Conservation (phyloP, 2,888 invertebrate species). For the Punctoribates punctum region DNA sequence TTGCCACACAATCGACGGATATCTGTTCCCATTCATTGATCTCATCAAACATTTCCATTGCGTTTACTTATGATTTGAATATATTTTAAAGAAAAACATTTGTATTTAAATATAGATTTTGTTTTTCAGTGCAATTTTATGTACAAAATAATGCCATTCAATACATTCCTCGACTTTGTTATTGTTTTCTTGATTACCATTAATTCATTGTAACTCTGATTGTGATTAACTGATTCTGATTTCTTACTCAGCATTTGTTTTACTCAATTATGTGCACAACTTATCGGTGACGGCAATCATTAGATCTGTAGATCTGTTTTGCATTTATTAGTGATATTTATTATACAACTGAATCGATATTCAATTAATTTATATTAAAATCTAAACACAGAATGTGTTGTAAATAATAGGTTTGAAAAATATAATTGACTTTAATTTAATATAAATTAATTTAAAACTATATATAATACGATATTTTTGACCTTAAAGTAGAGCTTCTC, state of each 20-base stretch:
- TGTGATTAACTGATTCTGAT: neutral
- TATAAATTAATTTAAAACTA: no score
- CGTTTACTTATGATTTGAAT: neutral
- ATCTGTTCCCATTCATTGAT: constrained; percentile 6
- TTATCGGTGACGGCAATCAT: constrained; percentile 25
- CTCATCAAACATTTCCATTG: constrained; percentile 3
- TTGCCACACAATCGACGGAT: neutral
- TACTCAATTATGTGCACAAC: neutral
- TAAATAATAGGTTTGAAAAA: neutral
- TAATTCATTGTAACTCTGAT: neutral
- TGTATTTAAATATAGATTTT: neutral
- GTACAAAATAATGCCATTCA: neutral
- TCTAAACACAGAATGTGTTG: neutral
- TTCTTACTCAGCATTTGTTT: neutral
- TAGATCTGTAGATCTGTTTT: neutral
- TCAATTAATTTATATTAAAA: neutral
- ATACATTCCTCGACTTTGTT: neutral
- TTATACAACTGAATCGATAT: neutral
- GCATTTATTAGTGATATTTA: constrained; percentile 17
- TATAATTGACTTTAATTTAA: no score
- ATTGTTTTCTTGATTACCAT: neutral
- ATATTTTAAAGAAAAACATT: neutral
- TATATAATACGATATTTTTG: no score
- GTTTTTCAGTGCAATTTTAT: constrained; percentile 7
- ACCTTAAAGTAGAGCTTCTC: no score